Evolutionary conservation across 2,797 vertebrate genomes (phyloP).

Genomic region (Ambastaia sidthimunki): DNA sequence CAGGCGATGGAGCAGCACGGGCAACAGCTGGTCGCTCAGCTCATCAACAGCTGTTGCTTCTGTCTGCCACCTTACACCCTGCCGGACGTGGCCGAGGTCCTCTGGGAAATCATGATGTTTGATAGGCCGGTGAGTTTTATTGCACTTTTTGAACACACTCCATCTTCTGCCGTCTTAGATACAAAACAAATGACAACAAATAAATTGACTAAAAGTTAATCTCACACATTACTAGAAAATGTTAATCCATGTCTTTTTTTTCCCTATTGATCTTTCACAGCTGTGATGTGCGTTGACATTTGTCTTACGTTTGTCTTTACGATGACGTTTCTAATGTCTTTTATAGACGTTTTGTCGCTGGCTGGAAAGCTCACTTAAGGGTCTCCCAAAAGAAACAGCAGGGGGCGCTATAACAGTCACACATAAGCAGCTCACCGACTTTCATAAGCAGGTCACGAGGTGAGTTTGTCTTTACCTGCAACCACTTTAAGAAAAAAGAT

Average conservation of each 20-base stretch:
- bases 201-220: no score
- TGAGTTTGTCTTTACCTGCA: constrained; percentile 66
- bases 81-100: constrained; percentile 93
- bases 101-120: constrained; percentile 97
- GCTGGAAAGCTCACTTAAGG: constrained; percentile 92
- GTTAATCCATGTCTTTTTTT: no score
- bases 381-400: constrained; percentile 92
- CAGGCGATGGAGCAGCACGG: constrained; percentile 95
- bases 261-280: neutral
- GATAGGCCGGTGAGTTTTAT: constrained; percentile 86
- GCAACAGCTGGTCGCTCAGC: constrained; percentile 90
- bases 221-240: no score
- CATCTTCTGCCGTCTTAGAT: no score
- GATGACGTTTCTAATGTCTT: neutral
- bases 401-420: constrained; percentile 94
- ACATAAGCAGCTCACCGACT: constrained; percentile 97
- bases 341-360: constrained; percentile 93
- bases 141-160: no score
- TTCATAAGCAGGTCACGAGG: constrained; percentile 99
- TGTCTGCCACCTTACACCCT: constrained; percentile 94
- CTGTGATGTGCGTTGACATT: neutral
- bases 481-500: neutral
- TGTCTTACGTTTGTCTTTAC: neutral
- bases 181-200: no score
- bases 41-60: constrained; percentile 94